Conservation (phyloP, 2,888 invertebrate genomes). For the Eilema griseolum region DNA sequence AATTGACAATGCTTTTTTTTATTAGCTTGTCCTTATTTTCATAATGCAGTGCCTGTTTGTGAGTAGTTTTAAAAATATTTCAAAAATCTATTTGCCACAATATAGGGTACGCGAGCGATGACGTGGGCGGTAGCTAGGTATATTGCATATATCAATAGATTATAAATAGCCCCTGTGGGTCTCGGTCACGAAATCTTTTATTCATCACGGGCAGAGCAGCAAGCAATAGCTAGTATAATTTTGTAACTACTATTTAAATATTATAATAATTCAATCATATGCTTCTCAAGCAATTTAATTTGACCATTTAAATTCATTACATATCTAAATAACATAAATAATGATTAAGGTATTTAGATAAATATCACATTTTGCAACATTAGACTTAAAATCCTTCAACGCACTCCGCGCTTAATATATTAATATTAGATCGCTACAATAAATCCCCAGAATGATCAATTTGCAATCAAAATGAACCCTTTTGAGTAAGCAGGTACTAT, state of each 20-base stretch:
- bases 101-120: no score
- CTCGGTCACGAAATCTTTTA: no score
- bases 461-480: slow-evolving; percentile 73
- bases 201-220: background rate
- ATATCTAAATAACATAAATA: background rate
- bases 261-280: background rate
- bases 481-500: slow-evolving; percentile 46
- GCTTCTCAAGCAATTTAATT: background rate
- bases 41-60: no score
- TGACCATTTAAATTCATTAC: background rate
- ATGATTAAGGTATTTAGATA: background rate
- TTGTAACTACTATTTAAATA: background rate
- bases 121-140: no score
- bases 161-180: no score
- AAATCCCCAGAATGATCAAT: slow-evolving; percentile 68
- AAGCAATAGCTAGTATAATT: background rate
- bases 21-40: background rate
- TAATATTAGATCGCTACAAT: slow-evolving; percentile 50
- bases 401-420: slow-evolving; percentile 45
- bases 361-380: background rate
- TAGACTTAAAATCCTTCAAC: slow-evolving; percentile 7
- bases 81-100: no score
- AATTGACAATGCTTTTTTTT: background rate
- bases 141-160: no score
- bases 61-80: no score